Evolutionary conservation across 2,113 vertebrate species (phyloP).

Genomic region (Alosa alosa): DNA sequence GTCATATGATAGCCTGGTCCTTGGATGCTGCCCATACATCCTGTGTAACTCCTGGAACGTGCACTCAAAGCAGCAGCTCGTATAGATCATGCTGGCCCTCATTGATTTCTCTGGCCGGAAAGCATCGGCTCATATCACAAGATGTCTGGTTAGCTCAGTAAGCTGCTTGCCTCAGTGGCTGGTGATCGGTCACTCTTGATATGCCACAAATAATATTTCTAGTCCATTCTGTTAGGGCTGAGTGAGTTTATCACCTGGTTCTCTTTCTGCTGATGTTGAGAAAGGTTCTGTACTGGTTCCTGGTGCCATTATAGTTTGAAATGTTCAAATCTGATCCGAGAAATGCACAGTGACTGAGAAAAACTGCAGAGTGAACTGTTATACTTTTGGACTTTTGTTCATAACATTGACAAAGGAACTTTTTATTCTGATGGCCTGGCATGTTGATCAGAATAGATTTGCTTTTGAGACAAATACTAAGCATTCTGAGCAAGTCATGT

Average conservation of each 20-base stretch:
- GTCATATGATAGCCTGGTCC: not conserved
- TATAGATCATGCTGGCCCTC: not conserved
- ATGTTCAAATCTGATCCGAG: too few relatives aligned
- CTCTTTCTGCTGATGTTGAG: not conserved
- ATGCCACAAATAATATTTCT: too few relatives aligned
- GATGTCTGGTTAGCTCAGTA: not conserved
- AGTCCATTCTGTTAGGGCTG: too few relatives aligned
- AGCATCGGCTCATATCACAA: not conserved
- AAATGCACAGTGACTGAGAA: too few relatives aligned
- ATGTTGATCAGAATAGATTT: too few relatives aligned
- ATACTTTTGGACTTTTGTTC: too few relatives aligned
- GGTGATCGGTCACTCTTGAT: not conserved
- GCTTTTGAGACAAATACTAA: too few relatives aligned
- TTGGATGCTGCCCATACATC: not conserved
- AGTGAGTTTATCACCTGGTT: too few relatives aligned
- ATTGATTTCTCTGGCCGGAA: conserved; percentile 11
- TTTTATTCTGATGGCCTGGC: too few relatives aligned
- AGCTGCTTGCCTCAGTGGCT: not conserved
- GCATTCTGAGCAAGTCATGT: not conserved
- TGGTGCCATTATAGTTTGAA: not conserved
- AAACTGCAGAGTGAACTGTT: too few relatives aligned
- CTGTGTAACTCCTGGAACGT: not conserved
- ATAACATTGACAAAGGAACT: too few relatives aligned
- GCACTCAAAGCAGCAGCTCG: not conserved
- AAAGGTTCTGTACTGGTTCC: not conserved